These are phyloP conservation scores for Anniella stebbinsi DNA, from an alignment of 2,797 vertebrate species.

Conservation along the genomic window DNA sequence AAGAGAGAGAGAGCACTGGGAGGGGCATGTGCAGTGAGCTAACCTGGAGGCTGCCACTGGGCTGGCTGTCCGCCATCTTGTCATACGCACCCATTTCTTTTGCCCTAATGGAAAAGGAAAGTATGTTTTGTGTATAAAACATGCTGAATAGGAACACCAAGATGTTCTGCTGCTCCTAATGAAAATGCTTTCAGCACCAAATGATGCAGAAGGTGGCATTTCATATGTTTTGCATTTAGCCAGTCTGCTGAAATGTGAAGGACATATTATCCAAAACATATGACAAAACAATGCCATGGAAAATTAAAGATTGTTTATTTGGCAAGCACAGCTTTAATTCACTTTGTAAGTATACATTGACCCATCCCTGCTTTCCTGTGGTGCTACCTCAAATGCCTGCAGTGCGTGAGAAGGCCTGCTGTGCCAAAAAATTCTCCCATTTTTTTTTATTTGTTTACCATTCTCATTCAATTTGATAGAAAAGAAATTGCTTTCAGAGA, in stretches of 20 bases:
- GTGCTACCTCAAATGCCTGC: not conserved
- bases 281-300: not conserved
- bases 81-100: no score
- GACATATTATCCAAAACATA: constrained; percentile 16
- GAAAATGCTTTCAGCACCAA: not conserved
- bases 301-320: not conserved
- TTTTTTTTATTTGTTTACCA: no score
- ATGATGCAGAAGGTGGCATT: not conserved
- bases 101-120: not conserved
- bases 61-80: no score
- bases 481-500: no score
- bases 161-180: not conserved
- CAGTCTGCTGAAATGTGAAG: not conserved
- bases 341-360: not conserved
- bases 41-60: no score
- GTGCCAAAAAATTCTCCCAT: no score
- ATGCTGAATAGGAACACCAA: not conserved
- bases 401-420: not conserved
- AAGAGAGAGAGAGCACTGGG: no score
- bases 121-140: no score
- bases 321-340: not conserved
- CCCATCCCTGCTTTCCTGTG: no score
- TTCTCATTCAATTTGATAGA: no score
- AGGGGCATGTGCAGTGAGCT: no score
- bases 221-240: not conserved